Evolutionary conservation across 2,888 invertebrate species (phyloP).

Genomic region (Dryocosmus kuriphilus): DNA sequence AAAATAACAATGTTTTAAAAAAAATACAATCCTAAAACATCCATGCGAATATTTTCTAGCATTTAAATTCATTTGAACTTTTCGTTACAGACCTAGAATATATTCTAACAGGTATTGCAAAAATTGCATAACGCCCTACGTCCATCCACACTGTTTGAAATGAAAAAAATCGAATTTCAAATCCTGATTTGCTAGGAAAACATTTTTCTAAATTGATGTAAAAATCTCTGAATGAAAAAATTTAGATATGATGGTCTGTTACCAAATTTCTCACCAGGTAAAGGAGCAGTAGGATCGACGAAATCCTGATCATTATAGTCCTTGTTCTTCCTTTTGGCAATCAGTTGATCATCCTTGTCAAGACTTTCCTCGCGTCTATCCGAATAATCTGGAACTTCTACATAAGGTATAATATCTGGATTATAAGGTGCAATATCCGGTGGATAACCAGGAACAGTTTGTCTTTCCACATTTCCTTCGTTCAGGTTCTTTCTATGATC

Average conservation of each 20-base stretch:
- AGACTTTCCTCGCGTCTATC: constrained; percentile 67
- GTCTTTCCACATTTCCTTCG: neutral
- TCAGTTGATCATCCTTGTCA: constrained; percentile 60
- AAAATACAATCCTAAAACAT: too few relatives aligned
- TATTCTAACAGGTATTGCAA: too few relatives aligned
- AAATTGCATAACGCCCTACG: too few relatives aligned
- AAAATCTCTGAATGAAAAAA: constrained; percentile 11
- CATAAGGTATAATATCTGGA: constrained; percentile 67
- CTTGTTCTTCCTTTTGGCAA: constrained; percentile 29
- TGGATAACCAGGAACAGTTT: constrained; percentile 42
- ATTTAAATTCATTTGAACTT: too few relatives aligned
- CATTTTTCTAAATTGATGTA: neutral
- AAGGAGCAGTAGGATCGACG: constrained; percentile 53
- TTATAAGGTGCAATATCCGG: constrained; percentile 57
- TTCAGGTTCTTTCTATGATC: constrained; percentile 50
- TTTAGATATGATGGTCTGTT: neutral
- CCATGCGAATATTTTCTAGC: too few relatives aligned
- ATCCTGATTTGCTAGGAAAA: neutral
- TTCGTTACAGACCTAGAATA: too few relatives aligned
- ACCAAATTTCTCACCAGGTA: constrained; percentile 38
- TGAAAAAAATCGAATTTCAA: neutral
- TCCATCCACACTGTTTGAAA: neutral
- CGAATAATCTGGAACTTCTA: constrained; percentile 67
- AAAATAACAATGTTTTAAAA: too few relatives aligned
- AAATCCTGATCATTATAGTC: constrained; percentile 51